A percentile compares a stretch with the other conserved stretches of the same genome.
Evolutionary conservation across 2,113 vertebrate species (phyloP).

Genomic region (Ophiodon elongatus): DNA sequence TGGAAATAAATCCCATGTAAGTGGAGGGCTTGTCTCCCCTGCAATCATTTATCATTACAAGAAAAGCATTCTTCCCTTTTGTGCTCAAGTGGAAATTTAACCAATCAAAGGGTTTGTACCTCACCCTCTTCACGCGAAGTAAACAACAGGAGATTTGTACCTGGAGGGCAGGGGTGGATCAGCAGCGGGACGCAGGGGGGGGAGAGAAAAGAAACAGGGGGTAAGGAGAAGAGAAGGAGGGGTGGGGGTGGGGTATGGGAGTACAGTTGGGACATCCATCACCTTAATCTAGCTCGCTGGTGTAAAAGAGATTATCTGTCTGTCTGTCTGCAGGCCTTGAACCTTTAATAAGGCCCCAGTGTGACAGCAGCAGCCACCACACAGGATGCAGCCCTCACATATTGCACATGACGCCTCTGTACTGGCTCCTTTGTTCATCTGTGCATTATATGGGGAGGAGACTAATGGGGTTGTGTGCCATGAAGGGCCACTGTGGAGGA

Average conservation of each 20-base stretch:
- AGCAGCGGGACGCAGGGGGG: conserved; percentile 22
- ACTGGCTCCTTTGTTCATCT: conserved; percentile 52
- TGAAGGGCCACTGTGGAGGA: conserved; percentile 59
- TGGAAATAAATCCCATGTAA: conserved; percentile 63
- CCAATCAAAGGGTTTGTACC: conserved; percentile 62
- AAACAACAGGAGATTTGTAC: conserved; percentile 74
- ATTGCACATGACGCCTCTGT: conserved; percentile 31
- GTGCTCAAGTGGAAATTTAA: conserved; percentile 60
- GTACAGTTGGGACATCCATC: conserved; percentile 66
- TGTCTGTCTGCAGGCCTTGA: conserved; percentile 50
- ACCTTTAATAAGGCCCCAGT: conserved; percentile 52
- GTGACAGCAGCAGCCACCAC: conserved; percentile 46
- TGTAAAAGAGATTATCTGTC: conserved; percentile 51
- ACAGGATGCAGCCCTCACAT: conserved; percentile 42
- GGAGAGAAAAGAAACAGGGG: conserved; percentile 29
- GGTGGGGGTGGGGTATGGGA: conserved; percentile 6
- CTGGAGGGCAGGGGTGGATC: conserved; percentile 65
- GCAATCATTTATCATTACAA: conserved; percentile 68
- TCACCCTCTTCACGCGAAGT: conserved; percentile 47
- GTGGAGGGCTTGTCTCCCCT: conserved; percentile 55
- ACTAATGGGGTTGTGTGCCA: conserved; percentile 60
- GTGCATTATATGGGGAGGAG: conserved; percentile 42
- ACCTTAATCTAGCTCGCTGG: conserved; percentile 65
- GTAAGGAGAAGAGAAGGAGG: conserved; percentile 6
- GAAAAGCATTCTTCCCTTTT: conserved; percentile 68